These are phyloP conservation scores for Euwallacea fornicatus DNA, from an alignment of 1,140 invertebrate genomes.

Conservation along the genomic window DNA sequence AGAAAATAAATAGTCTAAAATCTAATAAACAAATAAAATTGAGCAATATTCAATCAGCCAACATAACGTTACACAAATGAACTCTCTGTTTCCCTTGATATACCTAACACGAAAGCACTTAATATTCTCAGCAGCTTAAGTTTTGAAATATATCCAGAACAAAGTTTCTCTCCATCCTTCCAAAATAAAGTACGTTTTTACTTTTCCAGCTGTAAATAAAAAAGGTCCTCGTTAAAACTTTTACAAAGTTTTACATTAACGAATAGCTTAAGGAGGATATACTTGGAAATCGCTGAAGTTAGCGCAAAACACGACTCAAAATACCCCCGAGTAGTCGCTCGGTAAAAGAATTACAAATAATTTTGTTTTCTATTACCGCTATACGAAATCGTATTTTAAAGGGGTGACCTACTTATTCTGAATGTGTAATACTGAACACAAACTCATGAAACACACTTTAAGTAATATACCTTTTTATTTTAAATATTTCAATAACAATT, in stretches of 20 bases:
- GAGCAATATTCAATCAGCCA: too few relatives aligned
- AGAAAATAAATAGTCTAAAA: too few relatives aligned
- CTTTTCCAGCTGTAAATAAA: constrained; percentile 27
- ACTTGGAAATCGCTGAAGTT: constrained; percentile 23
- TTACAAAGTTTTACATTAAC: constrained; percentile 32
- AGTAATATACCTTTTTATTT: too few relatives aligned
- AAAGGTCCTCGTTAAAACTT: constrained; percentile 30
- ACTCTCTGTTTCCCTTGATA: too few relatives aligned
- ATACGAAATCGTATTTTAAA: too few relatives aligned
- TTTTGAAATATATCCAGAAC: constrained; percentile 23
- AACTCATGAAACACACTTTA: too few relatives aligned
- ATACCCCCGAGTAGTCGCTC: constrained; percentile 22
- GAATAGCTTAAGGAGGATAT: constrained; percentile 31
- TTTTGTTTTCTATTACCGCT: constrained; percentile 14
- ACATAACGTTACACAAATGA: too few relatives aligned
- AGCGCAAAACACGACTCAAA: constrained; percentile 18
- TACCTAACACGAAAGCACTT: constrained; percentile 10
- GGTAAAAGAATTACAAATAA: constrained; percentile 31
- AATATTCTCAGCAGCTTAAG: constrained; percentile 17
- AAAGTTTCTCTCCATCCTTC: constrained; percentile 11
- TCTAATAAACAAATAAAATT: too few relatives aligned
- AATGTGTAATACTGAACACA: too few relatives aligned
- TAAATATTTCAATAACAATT: too few relatives aligned
- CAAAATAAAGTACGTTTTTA: constrained; percentile 27
- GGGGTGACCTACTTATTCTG: too few relatives aligned